Evolutionary conservation across 2,113 vertebrate genomes (phyloP).

Genomic region (Chiloscyllium plagiosum): DNA sequence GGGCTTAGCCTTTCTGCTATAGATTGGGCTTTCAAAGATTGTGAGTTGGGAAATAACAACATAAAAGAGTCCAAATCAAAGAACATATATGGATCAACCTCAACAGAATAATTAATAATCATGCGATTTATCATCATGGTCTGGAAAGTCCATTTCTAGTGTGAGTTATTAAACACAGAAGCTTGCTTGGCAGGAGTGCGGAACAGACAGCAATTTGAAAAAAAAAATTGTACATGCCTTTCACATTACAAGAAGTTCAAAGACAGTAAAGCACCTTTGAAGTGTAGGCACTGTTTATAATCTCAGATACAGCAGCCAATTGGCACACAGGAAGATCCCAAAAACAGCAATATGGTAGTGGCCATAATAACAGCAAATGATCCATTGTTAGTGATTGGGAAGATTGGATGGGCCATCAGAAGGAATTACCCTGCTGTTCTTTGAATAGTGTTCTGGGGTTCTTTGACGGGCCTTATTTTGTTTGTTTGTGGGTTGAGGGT

Average conservation of each 20-base stretch:
- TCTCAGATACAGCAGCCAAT: background rate
- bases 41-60: background rate
- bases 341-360: background rate
- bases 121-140: background rate
- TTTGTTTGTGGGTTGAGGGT: no score
- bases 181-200: background rate
- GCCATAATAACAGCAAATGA: background rate
- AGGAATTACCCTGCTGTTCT: background rate
- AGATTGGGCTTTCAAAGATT: background rate
- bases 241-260: background rate
- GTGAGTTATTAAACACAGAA: background rate
- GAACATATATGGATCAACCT: no score
- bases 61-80: background rate
- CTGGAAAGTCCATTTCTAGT: background rate
- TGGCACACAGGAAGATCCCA: background rate
- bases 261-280: background rate
- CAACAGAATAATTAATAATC: background rate
- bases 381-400: background rate
- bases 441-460: background rate
- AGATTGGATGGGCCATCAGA: background rate
- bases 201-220: background rate
- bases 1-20: no score
- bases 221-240: background rate
- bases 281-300: background rate
- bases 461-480: background rate